A percentile compares a stretch with the other conserved stretches of the same genome.
Conservation (phyloP, 2,888 invertebrate genomes). For the Hirudinaria manillensis region DNA sequence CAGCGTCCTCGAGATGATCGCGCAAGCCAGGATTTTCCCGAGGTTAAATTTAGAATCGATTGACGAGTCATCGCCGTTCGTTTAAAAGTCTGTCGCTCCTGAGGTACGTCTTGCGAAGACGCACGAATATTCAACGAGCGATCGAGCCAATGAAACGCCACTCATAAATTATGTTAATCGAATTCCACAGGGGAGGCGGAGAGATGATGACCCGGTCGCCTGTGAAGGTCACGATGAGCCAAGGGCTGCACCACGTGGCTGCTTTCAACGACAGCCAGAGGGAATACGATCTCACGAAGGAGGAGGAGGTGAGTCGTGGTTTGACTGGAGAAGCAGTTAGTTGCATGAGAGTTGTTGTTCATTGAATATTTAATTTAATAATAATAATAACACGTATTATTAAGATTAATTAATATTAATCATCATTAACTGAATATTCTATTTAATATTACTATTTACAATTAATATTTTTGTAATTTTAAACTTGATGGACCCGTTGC, state of each 20-base stretch:
- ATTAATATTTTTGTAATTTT: background rate
- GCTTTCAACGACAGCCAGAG: conserved; percentile 75
- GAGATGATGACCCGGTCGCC: conserved; percentile 99
- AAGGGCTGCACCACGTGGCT: conserved; percentile 97
- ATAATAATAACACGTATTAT: background rate
- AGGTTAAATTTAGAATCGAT: conserved; percentile 55
- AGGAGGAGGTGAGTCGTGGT: conserved; percentile 63
- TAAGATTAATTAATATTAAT: conserved; percentile 14
- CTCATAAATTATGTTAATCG: too few relatives aligned
- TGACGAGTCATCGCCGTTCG: too few relatives aligned
- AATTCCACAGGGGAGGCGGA: conserved; percentile 93
- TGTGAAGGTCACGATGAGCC: conserved; percentile 94
- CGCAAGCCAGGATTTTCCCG: conserved; percentile 92
- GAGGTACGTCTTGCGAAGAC: too few relatives aligned
- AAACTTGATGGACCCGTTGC: background rate
- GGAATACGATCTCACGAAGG: conserved; percentile 93
- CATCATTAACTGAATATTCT: conserved; percentile 1
- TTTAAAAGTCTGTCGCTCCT: too few relatives aligned
- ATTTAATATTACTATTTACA: conserved; percentile 5
- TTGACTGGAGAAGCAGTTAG: too few relatives aligned
- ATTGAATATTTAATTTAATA: background rate
- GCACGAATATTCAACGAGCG: too few relatives aligned
- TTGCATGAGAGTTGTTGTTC: too few relatives aligned
- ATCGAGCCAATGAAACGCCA: too few relatives aligned
- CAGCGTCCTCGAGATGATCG: conserved; percentile 96